Evolutionary conservation across 2,797 vertebrate species (phyloP).

Genomic region (Enteromius unitaeniatus): DNA sequence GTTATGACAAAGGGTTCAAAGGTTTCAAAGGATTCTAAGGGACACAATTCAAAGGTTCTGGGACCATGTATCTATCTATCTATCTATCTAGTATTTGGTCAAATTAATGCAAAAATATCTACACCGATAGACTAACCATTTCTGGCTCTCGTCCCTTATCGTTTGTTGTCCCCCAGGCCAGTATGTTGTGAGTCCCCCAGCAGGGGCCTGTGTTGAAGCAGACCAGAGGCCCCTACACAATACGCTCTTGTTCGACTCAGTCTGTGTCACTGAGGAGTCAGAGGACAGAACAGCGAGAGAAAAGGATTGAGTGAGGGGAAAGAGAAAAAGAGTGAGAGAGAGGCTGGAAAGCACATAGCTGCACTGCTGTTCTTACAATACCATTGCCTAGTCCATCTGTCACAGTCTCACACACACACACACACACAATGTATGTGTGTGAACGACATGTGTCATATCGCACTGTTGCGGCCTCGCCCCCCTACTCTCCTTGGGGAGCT

Average conservation of each 20-base stretch:
- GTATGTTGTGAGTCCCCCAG: conserved; percentile 44
- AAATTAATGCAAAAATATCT: background rate
- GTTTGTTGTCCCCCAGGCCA: conserved; percentile 49
- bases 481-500: conserved; percentile 71
- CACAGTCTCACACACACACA: conserved; percentile 71
- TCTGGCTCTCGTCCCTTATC: conserved; percentile 39
- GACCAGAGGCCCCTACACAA: conserved; percentile 79
- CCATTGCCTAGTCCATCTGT: conserved; percentile 94
- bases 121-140: background rate
- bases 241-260: conserved; percentile 89
- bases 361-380: conserved; percentile 84
- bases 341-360: conserved; percentile 81
- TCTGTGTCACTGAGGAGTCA: conserved; percentile 86
- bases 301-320: conserved; percentile 66
- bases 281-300: conserved; percentile 82
- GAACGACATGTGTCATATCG: conserved; percentile 90
- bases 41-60: background rate
- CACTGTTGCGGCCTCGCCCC: conserved; percentile 83
- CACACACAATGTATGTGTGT: conserved; percentile 63
- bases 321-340: conserved; percentile 69
- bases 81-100: background rate
- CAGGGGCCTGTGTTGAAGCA: conserved; percentile 62
- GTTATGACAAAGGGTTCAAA: background rate
- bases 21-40: background rate
- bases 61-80: background rate